These are phyloP conservation scores for Slavum lentiscoides DNA, from an alignment of 2,888 invertebrate species.

Conservation along the genomic window DNA sequence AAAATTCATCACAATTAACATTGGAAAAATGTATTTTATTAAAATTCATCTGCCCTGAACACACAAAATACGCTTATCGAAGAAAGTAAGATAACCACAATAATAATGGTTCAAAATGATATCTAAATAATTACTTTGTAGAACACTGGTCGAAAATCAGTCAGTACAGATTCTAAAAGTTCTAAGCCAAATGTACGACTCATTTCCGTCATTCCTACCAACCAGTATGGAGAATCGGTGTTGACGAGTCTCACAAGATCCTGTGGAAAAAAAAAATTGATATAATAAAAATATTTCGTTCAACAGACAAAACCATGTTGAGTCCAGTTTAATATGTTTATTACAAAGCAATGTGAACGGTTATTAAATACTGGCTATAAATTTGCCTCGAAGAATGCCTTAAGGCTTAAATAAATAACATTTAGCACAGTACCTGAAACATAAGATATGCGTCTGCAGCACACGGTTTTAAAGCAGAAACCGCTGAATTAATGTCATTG, in stretches of 20 bases:
- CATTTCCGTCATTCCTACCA: slow-evolving; percentile 95
- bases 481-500: neutral
- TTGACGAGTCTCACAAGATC: slow-evolving; percentile 96
- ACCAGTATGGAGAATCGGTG: slow-evolving; percentile 94
- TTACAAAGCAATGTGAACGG: too few species aligned
- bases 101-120: too few species aligned
- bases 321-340: too few species aligned
- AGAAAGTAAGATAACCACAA: too few species aligned
- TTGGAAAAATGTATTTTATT: too few species aligned
- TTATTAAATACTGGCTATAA: too few species aligned
- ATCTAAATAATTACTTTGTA: slow-evolving; percentile 68
- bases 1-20: too few species aligned
- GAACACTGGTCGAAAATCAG: slow-evolving; percentile 81
- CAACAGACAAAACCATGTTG: too few species aligned
- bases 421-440: slow-evolving; percentile 72
- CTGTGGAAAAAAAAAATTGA: slow-evolving; percentile 61
- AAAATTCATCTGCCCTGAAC: too few species aligned
- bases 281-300: neutral
- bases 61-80: too few species aligned
- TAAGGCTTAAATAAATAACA: neutral
- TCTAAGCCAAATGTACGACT: slow-evolving; percentile 96
- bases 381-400: too few species aligned
- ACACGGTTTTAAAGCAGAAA: slow-evolving; percentile 70
- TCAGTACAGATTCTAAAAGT: slow-evolving; percentile 88
- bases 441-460: slow-evolving; percentile 93